Conservation (phyloP, 1,140 invertebrate genomes). For the Drosophila neocordata region DNA sequence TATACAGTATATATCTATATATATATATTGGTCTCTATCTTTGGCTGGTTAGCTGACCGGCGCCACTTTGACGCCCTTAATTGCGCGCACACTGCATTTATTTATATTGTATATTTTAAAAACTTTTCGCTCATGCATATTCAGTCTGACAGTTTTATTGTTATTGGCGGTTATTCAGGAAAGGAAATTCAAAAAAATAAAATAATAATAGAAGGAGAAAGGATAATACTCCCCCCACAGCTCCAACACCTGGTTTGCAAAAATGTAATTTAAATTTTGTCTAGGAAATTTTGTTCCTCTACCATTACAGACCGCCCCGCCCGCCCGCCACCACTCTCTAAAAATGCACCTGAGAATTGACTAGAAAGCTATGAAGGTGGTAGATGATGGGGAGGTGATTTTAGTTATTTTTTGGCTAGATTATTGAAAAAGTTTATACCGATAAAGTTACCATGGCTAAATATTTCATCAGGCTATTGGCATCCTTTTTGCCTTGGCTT, state of each 20-base stretch:
- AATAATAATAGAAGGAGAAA: constrained; percentile 5
- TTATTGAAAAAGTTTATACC: constrained; percentile 75
- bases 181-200: constrained; percentile 3
- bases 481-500: background rate
- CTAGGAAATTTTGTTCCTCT: constrained; percentile 56
- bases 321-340: constrained; percentile 25
- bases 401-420: constrained; percentile 53
- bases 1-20: background rate
- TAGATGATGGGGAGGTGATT: constrained; percentile 41
- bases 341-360: constrained; percentile 54
- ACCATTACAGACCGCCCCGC: constrained; percentile 21
- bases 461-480: constrained; percentile 73
- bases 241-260: constrained; percentile 27
- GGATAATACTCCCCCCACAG: background rate
- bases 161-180: constrained; percentile 68
- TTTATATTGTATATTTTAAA: constrained; percentile 76
- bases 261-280: constrained; percentile 74
- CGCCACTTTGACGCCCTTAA: constrained; percentile 67
- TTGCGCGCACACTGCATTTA: constrained; percentile 74
- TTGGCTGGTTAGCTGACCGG: constrained; percentile 15
- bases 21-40: too few species aligned
- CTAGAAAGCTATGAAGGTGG: background rate
- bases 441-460: constrained; percentile 70
- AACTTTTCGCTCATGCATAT: constrained; percentile 72
- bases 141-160: constrained; percentile 76